Evolutionary conservation across 2,888 invertebrate species (phyloP).

Genomic region (Eulithis testata): DNA sequence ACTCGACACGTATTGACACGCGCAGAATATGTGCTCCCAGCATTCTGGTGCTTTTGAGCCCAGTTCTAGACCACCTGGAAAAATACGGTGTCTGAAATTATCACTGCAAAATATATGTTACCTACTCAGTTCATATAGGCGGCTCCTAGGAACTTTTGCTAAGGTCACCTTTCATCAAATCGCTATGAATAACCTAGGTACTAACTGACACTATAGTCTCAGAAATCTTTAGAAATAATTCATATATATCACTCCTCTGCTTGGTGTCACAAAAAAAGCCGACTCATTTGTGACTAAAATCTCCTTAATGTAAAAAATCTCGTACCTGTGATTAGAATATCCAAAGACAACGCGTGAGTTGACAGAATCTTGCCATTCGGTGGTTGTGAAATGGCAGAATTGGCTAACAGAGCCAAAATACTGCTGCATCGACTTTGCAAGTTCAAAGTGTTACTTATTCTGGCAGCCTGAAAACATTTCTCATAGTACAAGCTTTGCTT

Average conservation of each 20-base stretch:
- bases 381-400: conserved; percentile 94
- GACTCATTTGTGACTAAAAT: too few relatives aligned
- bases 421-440: conserved; percentile 96
- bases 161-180: too few relatives aligned
- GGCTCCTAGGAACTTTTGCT: too few relatives aligned
- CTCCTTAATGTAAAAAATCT: background rate
- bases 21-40: conserved; percentile 98
- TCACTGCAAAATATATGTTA: background rate
- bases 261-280: too few relatives aligned
- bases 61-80: conserved; percentile 90
- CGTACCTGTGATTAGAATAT: conserved; percentile 91
- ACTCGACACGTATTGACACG: conserved; percentile 96
- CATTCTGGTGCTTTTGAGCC: conserved; percentile 97
- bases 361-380: conserved; percentile 91
- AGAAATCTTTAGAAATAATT: too few relatives aligned
- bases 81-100: background rate
- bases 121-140: too few relatives aligned
- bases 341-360: conserved; percentile 96
- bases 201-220: too few relatives aligned
- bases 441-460: conserved; percentile 94
- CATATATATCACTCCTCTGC: too few relatives aligned
- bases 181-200: too few relatives aligned
- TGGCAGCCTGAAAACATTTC: conserved; percentile 87
- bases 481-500: too few relatives aligned
- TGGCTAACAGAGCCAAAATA: conserved; percentile 93